These are phyloP conservation scores for Tringa solitaria DNA, from an alignment of 2,113 vertebrate species.

Conservation along the genomic window DNA sequence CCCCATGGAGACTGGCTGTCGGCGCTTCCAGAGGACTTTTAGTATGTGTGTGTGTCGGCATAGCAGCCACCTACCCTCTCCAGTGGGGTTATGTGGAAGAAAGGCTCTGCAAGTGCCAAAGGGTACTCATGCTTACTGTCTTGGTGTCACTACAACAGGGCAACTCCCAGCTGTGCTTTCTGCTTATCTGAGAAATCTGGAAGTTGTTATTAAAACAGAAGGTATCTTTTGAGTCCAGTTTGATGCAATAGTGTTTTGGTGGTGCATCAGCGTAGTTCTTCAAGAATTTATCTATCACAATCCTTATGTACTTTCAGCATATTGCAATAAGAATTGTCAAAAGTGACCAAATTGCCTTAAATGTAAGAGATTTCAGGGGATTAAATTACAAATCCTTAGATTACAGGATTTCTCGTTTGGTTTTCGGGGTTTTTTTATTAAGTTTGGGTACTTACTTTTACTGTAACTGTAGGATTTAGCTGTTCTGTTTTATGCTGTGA, in stretches of 20 bases:
- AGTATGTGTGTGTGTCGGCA: neutral
- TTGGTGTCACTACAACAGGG: neutral
- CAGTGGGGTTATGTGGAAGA: neutral
- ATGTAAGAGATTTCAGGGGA: neutral
- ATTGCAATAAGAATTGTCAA: neutral
- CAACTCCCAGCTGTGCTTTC: neutral
- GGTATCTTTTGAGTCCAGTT: neutral
- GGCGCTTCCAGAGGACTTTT: neutral
- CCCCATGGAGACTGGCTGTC: fast-evolving
- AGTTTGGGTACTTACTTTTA: neutral
- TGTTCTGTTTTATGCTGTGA: neutral
- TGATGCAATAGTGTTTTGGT: neutral
- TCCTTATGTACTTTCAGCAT: neutral
- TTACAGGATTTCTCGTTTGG: neutral
- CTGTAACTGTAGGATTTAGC: neutral
- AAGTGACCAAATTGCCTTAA: neutral
- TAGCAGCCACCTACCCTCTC: neutral
- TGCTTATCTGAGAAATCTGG: neutral
- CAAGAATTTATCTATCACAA: neutral
- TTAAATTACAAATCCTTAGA: neutral
- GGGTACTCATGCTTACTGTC: neutral
- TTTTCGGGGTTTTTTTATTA: neutral
- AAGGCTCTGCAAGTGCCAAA: neutral
- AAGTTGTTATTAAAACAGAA: neutral
- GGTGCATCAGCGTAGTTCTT: neutral